These are phyloP conservation scores for Microctenopoma lineatum DNA, from an alignment of 2,797 vertebrate species.

Conservation along the genomic window DNA sequence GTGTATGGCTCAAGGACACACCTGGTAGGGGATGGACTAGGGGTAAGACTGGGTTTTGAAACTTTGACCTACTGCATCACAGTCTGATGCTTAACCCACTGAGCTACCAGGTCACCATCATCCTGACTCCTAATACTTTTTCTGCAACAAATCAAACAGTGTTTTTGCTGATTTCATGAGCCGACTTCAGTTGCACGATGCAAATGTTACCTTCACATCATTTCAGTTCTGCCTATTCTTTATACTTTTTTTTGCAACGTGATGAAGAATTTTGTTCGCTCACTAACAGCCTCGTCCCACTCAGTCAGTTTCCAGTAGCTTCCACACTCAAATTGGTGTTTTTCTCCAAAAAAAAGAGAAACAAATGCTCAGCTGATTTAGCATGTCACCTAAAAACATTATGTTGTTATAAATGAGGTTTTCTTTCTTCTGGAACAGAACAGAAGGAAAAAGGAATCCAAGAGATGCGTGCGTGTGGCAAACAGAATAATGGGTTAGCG, in stretches of 20 bases:
- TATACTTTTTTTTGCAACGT: not conserved
- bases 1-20: too few species aligned
- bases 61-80: too few species aligned
- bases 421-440: not conserved
- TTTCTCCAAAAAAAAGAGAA: not conserved
- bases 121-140: constrained; percentile 13
- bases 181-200: constrained; percentile 3
- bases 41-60: too few species aligned
- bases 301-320: not conserved
- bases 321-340: not conserved
- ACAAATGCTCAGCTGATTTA: not conserved
- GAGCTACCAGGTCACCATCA: too few species aligned
- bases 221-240: not conserved
- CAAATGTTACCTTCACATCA: constrained; percentile 8
- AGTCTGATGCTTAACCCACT: too few species aligned
- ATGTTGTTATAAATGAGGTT: not conserved
- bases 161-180: not conserved
- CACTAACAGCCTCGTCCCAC: not conserved
- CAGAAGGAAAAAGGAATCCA: not conserved
- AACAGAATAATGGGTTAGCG: not conserved
- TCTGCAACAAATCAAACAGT: constrained; percentile 34
- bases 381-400: not conserved
- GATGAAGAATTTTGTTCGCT: not conserved
- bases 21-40: too few species aligned
- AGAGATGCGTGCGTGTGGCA: not conserved